Conservation (phyloP, 2,888 invertebrate genomes). For the Pseudococcus viburni region DNA sequence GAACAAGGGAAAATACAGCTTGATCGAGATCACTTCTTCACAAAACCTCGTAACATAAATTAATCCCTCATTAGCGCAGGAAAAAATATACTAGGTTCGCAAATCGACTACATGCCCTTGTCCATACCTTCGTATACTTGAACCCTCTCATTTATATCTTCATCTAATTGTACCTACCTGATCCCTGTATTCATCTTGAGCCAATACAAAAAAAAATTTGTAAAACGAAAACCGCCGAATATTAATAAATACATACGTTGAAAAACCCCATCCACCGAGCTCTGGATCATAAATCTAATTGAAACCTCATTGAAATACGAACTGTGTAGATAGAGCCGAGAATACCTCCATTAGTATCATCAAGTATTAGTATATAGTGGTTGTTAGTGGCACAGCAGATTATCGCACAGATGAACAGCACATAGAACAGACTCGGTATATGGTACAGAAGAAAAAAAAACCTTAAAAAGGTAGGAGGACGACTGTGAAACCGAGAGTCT, state of each 20-base stretch:
- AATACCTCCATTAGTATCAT: slow-evolving; percentile 66
- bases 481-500: slow-evolving; percentile 64
- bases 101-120: too few species aligned
- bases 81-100: too few species aligned
- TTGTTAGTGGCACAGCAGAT: slow-evolving; percentile 63
- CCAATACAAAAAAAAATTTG: too few species aligned
- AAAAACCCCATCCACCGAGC: slow-evolving; percentile 46
- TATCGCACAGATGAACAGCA: slow-evolving; percentile 54
- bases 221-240: not conserved
- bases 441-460: not conserved
- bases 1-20: too few species aligned
- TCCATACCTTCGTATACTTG: too few species aligned
- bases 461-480: slow-evolving; percentile 13
- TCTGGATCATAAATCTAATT: slow-evolving; percentile 60
- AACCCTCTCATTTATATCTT: too few species aligned
- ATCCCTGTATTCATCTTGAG: too few species aligned
- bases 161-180: too few species aligned
- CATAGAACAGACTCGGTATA: not conserved
- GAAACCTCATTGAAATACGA: slow-evolving; percentile 62
- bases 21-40: too few species aligned
- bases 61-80: too few species aligned
- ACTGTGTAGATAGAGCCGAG: slow-evolving; percentile 58
- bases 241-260: slow-evolving; percentile 39
- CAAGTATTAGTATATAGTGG: slow-evolving; percentile 61
- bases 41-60: too few species aligned